Percentiles rank a stretch among this genome's conserved stretches.
phyloP scores from a whole-genome alignment of 2,797 vertebrate species.

The Hippopotamyrus pictus region DNA sequence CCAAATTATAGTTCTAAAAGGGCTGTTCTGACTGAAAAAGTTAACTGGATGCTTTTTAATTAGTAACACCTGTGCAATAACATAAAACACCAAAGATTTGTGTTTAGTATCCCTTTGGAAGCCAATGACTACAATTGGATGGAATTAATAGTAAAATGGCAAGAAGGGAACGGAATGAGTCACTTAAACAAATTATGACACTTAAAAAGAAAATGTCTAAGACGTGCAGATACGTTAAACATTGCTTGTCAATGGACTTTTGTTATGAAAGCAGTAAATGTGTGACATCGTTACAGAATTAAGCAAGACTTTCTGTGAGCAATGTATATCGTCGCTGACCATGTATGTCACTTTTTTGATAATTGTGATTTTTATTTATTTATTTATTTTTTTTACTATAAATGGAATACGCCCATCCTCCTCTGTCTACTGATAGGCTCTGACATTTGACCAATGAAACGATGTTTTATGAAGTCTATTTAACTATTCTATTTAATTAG shows the following conservation, averaged over 20 bases:
- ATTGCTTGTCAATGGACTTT: not conserved
- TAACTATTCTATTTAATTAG: not conserved
- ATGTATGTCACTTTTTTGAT: no score
- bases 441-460: not conserved
- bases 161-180: not conserved
- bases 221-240: not conserved
- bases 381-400: not conserved
- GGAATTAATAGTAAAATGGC: not conserved
- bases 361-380: not conserved
- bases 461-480: not conserved
- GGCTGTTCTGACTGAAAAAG: not conserved
- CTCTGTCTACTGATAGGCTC: not conserved
- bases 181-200: not conserved
- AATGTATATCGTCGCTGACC: not conserved
- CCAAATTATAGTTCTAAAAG: not conserved
- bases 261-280: not conserved
- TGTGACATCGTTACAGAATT: not conserved
- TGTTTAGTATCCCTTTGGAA: not conserved
- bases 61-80: not conserved
- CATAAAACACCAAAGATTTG: not conserved
- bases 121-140: not conserved
- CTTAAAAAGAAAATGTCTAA: not conserved
- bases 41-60: not conserved
- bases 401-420: not conserved
- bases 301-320: not conserved